Evolutionary conservation across 2,888 invertebrate genomes (phyloP).

Genomic region (Unio pictorum): DNA sequence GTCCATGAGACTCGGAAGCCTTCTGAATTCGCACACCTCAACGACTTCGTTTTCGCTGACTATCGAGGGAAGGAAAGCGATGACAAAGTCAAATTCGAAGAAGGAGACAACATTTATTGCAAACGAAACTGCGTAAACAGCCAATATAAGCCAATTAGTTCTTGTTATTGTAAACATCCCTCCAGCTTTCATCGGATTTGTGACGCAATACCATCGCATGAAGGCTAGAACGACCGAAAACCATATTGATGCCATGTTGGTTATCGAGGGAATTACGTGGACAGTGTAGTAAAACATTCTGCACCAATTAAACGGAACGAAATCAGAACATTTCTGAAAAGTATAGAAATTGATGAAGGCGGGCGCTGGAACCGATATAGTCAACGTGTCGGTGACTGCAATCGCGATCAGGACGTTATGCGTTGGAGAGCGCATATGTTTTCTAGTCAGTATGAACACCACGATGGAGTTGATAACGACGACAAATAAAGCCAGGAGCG

Average conservation of each 20-base stretch:
- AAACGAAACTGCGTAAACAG: constrained; percentile 11
- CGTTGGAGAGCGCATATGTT: constrained; percentile 24
- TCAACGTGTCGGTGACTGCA: constrained; percentile 19
- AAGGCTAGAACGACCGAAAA: constrained; percentile 23
- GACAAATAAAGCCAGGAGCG: constrained; percentile 16
- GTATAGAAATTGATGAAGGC: constrained; percentile 28
- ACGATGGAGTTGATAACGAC: constrained; percentile 16
- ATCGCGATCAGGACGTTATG: constrained; percentile 23
- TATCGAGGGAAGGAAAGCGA: constrained; percentile 10
- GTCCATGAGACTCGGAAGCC: constrained; percentile 4
- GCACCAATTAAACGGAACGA: constrained; percentile 29
- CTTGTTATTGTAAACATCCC: constrained; percentile 12
- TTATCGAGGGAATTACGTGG: constrained; percentile 23
- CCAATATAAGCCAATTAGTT: constrained; percentile 10
- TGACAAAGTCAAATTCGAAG: constrained; percentile 22
- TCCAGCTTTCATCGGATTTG: constrained; percentile 20
- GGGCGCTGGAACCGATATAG: constrained; percentile 17
- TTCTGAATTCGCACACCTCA: constrained; percentile 21
- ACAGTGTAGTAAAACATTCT: constrained; percentile 19
- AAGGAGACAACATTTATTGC: constrained; percentile 11
- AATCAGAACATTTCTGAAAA: constrained; percentile 13
- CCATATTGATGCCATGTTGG: constrained; percentile 34
- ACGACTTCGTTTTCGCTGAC: constrained; percentile 6
- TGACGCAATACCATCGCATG: constrained; percentile 28
- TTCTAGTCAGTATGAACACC: constrained; percentile 16